Evolutionary conservation across 2,113 vertebrate genomes (phyloP).

Genomic region (Pseudolaguvia tuberculata): DNA sequence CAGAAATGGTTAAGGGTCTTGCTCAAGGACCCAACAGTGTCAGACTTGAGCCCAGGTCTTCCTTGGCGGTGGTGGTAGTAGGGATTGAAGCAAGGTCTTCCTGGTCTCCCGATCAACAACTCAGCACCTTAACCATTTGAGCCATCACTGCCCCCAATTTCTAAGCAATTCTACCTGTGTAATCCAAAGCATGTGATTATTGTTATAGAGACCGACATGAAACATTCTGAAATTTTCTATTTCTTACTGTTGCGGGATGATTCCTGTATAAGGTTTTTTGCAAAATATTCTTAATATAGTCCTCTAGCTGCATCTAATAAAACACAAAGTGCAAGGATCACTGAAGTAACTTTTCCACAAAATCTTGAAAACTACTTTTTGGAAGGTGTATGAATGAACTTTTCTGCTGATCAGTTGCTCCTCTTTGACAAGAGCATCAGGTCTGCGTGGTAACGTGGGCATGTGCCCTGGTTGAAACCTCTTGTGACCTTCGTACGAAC

Average conservation of each 20-base stretch:
- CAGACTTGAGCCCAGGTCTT: too few relatives aligned
- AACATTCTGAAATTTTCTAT: background rate
- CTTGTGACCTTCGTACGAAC: constrained; percentile 41
- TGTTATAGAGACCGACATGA: background rate
- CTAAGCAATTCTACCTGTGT: background rate
- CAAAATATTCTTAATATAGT: constrained; percentile 52
- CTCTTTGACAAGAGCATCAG: constrained; percentile 50
- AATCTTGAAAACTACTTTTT: background rate
- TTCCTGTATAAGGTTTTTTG: constrained; percentile 48
- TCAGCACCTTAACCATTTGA: too few relatives aligned
- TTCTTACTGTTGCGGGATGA: constrained; percentile 49
- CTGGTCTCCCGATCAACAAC: too few relatives aligned
- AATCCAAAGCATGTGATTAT: background rate
- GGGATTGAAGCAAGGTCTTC: too few relatives aligned
- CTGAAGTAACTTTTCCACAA: background rate
- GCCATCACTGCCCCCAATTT: too few relatives aligned
- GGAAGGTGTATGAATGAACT: constrained; percentile 12
- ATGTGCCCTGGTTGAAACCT: constrained; percentile 43
- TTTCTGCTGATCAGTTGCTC: constrained; percentile 49
- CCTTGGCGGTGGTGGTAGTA: too few relatives aligned
- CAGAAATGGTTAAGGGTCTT: too few relatives aligned
- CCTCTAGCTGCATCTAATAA: constrained; percentile 49
- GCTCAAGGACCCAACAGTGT: too few relatives aligned
- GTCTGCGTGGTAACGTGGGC: constrained; percentile 47
- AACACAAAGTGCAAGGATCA: background rate